Percentiles rank a stretch among this genome's conserved stretches.
These are phyloP conservation scores for Rosalia funebris DNA, from an alignment of 2,888 invertebrate genomes.

Conservation along the genomic window DNA sequence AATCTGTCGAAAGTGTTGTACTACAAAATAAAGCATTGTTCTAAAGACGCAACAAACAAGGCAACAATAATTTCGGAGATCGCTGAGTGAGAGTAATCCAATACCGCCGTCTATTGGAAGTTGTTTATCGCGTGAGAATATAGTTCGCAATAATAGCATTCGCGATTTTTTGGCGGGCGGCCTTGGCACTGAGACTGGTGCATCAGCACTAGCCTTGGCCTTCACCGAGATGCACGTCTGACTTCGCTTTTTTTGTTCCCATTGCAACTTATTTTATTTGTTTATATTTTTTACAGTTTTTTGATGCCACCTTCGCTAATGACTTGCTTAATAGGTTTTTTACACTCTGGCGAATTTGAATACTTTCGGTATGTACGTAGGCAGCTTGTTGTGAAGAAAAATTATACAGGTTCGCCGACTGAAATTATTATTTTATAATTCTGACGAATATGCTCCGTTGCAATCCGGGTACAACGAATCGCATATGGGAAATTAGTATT, in stretches of 20 bases:
- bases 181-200: conserved; percentile 55
- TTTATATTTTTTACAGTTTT: conserved; percentile 18
- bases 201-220: conserved; percentile 58
- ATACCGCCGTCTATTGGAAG: conserved; percentile 14
- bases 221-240: conserved; percentile 58
- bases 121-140: conserved; percentile 33
- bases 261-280: conserved; percentile 16
- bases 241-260: conserved; percentile 37
- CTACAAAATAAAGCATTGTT: too few species aligned
- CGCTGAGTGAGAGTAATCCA: conserved; percentile 11
- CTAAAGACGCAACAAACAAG: too few species aligned
- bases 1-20: too few species aligned
- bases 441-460: too few species aligned
- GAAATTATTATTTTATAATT: too few species aligned
- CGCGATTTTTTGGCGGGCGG: conserved; percentile 49
- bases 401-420: too few species aligned
- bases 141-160: conserved; percentile 31
- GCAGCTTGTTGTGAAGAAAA: too few species aligned
- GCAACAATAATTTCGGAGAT: too few species aligned
- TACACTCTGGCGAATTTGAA: conserved; percentile 31
- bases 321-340: conserved; percentile 38
- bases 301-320: conserved; percentile 31
- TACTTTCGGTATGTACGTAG: conserved; percentile 1
- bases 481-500: too few species aligned
- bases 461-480: too few species aligned